A percentile compares a stretch with the other conserved stretches of the same genome.
Conservation (phyloP, 2,797 vertebrate species). For the Mormyrus proboscirostris region DNA sequence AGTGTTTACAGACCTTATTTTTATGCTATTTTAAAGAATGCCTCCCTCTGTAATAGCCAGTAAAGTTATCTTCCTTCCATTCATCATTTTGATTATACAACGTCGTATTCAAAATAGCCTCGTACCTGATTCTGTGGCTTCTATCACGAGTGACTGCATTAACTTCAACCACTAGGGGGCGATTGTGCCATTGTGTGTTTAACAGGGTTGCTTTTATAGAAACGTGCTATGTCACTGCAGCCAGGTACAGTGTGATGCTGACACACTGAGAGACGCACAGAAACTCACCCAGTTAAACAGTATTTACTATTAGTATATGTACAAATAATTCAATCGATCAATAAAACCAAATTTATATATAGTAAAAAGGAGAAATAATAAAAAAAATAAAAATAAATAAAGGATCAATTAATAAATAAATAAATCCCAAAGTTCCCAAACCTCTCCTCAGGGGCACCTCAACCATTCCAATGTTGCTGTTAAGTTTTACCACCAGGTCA, state of each 20-base stretch:
- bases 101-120: neutral
- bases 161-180: neutral
- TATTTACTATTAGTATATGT: neutral
- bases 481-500: neutral
- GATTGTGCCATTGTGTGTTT: no score
- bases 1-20: neutral
- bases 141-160: neutral
- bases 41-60: neutral
- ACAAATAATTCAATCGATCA: neutral
- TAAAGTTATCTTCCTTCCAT: neutral
- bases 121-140: neutral
- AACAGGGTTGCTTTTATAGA: no score
- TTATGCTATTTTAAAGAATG: neutral
- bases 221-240: no score
- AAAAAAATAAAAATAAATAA: neutral
- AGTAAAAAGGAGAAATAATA: neutral
- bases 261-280: no score
- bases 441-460: neutral
- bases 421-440: no score
- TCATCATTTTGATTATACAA: neutral
- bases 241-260: no score
- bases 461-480: neutral
- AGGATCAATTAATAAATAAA: neutral
- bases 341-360: neutral
- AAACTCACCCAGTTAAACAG: neutral